Base-by-base conservation (phyloP, 2,888 invertebrate species). In the Rhogogaster chlorosoma region DNA sequence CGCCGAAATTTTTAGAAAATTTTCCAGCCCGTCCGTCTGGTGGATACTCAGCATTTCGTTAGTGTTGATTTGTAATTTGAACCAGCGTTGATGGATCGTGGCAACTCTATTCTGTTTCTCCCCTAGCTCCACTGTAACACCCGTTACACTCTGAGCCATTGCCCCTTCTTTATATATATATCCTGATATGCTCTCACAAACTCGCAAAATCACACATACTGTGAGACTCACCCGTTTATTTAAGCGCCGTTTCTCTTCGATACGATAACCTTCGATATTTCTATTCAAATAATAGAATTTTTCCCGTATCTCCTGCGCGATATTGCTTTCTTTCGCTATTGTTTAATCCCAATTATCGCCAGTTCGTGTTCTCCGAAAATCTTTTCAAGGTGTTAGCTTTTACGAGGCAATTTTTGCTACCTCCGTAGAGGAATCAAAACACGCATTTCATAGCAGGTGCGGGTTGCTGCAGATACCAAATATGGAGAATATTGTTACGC, bases 11-110 rank as follows among this genome's bases (percentile, higher is more conserved):
- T n/a, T 2, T 1, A 78, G 18, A 53, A 29, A 22, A 57, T 77
- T 77, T 7, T n/a, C n/a, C 7, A 22, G 45, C 45, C 18, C 7
- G 53, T 78, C 36, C 36, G 36, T 29, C 78, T 75, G 4, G 78
- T 57, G 32, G 49, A 29, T 80, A 80, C 61, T 57, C 80, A 22
- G 61, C 61, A 26, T 61, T 84, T 29, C 49, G 78, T 84, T 49
- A 45, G 75, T 77, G 84, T 61, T 84, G 77, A 84, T 77, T 84
- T 78, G 84, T 84, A 84, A 84, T 84, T 84, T 67, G 78, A 84
- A 64, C 84, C 45, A 84, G 42, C 78, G 84, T 77, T 84, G 84
- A 84, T 84, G 84, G 84, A 84, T 84, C 84, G 84, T 77, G 5
- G 84, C 45, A 84, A 84, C 84, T 78, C 61, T 84, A 84, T 84